phyloP scores from a whole-genome alignment of 2,888 invertebrate genomes.

The Sycophila texana region DNA sequence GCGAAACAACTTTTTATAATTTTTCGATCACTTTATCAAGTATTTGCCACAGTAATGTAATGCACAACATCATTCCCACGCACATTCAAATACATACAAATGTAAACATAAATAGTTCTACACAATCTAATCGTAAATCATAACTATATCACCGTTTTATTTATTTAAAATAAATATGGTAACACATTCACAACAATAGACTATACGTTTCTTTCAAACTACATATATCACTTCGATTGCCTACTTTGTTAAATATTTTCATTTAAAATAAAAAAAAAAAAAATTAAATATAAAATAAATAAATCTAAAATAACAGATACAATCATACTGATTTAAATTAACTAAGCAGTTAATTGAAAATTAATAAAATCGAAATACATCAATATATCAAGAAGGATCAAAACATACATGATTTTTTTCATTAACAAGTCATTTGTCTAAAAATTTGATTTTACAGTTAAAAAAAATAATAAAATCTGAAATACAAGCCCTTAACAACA shows the following conservation, averaged over 20 bases:
- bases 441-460: background rate
- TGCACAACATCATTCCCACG: conserved; percentile 20
- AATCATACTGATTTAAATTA: no score
- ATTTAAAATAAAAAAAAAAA: no score
- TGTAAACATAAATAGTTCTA: background rate
- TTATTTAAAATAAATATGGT: conserved; percentile 15
- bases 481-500: conserved; percentile 13
- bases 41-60: conserved; percentile 1
- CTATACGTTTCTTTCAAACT: conserved; percentile 13
- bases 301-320: no score
- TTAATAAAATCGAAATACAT: no score
- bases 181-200: conserved; percentile 1
- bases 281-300: no score
- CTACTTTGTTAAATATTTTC: background rate
- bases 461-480: background rate
- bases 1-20: conserved; percentile 11
- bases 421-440: no score
- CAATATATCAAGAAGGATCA: no score
- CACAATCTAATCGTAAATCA: conserved; percentile 9
- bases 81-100: conserved; percentile 30
- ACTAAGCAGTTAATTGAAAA: no score
- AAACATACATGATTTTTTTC: no score
- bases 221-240: conserved; percentile 5
- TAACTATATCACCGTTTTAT: conserved; percentile 15
- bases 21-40: conserved; percentile 18